Percentiles rank a stretch among this genome's conserved stretches.
Evolutionary conservation across 1,140 invertebrate species (phyloP).

Genomic region (Drosophila truncata): DNA sequence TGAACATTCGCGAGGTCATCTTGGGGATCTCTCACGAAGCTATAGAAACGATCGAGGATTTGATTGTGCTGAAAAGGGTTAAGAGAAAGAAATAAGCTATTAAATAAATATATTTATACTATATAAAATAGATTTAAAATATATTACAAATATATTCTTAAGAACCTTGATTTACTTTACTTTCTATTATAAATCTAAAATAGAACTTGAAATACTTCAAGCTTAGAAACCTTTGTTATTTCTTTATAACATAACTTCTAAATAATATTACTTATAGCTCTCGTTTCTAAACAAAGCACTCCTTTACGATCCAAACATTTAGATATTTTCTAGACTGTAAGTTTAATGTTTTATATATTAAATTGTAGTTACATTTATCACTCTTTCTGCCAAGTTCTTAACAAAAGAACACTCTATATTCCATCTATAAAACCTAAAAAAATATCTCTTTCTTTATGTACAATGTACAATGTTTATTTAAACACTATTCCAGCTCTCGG

Average conservation of each 20-base stretch:
- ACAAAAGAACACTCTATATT: neutral
- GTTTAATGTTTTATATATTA: neutral
- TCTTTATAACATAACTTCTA: neutral
- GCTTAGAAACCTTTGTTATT: neutral
- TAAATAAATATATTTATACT: neutral
- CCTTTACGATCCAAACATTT: neutral
- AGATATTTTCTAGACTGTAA: neutral
- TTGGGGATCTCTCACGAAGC: slow-evolving; percentile 38
- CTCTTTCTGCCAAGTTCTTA: neutral
- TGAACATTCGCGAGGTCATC: slow-evolving; percentile 83
- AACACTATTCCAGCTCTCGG: neutral
- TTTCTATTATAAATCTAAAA: neutral
- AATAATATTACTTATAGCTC: neutral
- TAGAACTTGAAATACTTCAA: neutral
- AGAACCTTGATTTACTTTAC: neutral
- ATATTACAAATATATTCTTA: neutral
- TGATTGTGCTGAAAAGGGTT: slow-evolving; percentile 27
- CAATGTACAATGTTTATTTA: slow-evolving; percentile 2
- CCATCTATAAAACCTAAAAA: neutral
- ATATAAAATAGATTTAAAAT: too few relatives aligned
- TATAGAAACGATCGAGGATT: slow-evolving; percentile 23
- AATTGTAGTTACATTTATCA: neutral
- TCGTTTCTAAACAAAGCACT: neutral
- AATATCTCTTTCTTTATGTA: neutral
- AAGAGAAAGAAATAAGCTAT: neutral